These are phyloP conservation scores for Nemopilema nomurai DNA, from an alignment of 30 jellyfish, hydroid and myxozoan genomes.

Conservation along the genomic window DNA sequence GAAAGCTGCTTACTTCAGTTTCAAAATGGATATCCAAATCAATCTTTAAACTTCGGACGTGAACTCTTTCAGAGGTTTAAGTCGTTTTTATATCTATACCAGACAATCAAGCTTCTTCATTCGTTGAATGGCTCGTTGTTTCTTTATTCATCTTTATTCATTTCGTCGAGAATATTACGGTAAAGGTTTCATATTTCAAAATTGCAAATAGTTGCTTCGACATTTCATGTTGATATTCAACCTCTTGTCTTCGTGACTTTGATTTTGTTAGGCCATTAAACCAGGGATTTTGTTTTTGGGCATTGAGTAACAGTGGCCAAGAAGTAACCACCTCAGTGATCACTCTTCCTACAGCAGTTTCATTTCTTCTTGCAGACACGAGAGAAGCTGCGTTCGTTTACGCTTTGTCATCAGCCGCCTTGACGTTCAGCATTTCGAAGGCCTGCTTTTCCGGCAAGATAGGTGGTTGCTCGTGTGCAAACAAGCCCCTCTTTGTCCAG, in stretches of 20 bases:
- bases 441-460: slow-evolving; percentile 91
- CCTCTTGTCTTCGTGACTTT: too few species aligned
- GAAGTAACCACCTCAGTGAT: neutral
- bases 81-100: too few species aligned
- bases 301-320: neutral
- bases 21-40: neutral
- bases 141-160: too few species aligned
- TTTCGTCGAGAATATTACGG: too few species aligned
- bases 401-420: slow-evolving; percentile 88
- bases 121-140: too few species aligned
- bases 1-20: neutral
- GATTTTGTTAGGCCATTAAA: too few species aligned
- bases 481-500: slow-evolving; percentile 60
- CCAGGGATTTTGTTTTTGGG: too few species aligned
- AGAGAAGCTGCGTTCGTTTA: slow-evolving; percentile 87
- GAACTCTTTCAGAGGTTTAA: neutral
- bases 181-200: too few species aligned
- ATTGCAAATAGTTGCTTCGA: too few species aligned
- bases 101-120: too few species aligned
- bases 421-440: slow-evolving; percentile 80
- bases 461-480: slow-evolving; percentile 78
- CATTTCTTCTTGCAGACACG: slow-evolving; percentile 68
- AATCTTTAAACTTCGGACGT: neutral
- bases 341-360: neutral
- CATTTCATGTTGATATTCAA: too few species aligned